These are phyloP conservation scores for Myrmecophaga tridactyla DNA, from an alignment of 2,113 vertebrate genomes.

Conservation along the genomic window DNA sequence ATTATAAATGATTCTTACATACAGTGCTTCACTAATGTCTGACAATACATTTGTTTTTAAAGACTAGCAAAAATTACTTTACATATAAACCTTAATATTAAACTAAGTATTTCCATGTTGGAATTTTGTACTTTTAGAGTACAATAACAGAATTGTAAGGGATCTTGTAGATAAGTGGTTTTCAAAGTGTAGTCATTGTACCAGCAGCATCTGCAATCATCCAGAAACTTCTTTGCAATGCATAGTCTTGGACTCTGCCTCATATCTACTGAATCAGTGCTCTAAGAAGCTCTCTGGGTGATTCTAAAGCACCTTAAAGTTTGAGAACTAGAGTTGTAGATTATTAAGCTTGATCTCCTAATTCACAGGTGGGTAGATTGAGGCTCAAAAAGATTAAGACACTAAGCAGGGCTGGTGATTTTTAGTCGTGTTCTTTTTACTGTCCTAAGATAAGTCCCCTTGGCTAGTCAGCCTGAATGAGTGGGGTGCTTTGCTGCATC, in stretches of 20 bases:
- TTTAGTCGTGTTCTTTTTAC: background rate
- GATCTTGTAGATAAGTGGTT: background rate
- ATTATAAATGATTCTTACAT: conserved; percentile 14
- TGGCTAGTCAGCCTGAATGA: conserved; percentile 10
- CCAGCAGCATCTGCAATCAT: too few relatives aligned
- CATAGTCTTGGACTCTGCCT: background rate
- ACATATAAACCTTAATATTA: background rate
- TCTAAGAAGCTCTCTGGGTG: background rate
- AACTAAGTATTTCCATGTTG: background rate
- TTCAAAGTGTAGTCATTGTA: background rate
- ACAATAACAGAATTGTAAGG: background rate
- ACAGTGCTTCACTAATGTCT: background rate
- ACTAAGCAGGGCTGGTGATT: background rate
- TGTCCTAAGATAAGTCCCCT: background rate
- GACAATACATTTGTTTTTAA: background rate
- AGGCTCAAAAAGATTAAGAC: conserved; percentile 26
- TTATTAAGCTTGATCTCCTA: background rate
- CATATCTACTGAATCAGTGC: background rate
- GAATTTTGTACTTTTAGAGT: background rate
- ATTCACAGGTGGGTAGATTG: conserved; percentile 25
- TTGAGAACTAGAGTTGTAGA: background rate
- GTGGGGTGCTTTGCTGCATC: background rate
- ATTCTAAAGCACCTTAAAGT: background rate
- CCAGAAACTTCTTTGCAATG: background rate
- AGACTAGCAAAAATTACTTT: conserved; percentile 5